Evolutionary conservation across 2,113 vertebrate genomes (phyloP).

Genomic region (Gobius niger): DNA sequence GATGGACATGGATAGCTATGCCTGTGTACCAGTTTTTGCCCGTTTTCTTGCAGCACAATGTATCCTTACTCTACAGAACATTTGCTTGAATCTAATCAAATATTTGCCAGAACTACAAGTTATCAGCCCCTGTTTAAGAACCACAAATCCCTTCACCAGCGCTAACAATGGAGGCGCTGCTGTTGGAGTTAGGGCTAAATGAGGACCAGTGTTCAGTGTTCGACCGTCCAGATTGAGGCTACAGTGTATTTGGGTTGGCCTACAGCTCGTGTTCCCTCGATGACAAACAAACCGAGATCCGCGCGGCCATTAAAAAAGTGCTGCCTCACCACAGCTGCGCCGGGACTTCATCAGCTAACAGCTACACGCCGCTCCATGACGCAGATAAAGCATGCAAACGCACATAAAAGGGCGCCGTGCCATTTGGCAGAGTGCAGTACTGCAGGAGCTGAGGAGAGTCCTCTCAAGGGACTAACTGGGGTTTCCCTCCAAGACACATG

Average conservation of each 20-base stretch:
- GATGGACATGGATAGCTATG: no score
- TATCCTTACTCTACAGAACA: no score
- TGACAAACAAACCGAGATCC: conserved; percentile 49
- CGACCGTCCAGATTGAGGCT: conserved; percentile 58
- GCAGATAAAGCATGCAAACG: conserved; percentile 43
- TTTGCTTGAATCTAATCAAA: no score
- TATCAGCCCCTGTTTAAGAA: no score
- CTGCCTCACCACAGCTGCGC: conserved; percentile 43
- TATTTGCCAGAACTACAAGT: no score
- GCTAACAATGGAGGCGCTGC: conserved; percentile 50
- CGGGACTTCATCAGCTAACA: conserved; percentile 53
- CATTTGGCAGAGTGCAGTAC: conserved; percentile 58
- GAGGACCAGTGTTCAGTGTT: conserved; percentile 53
- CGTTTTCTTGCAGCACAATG: no score
- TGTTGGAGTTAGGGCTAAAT: conserved; percentile 54
- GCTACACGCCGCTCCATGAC: conserved; percentile 14
- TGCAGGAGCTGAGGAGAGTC: conserved; percentile 36
- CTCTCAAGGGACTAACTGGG: conserved; percentile 34
- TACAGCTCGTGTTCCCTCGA: conserved; percentile 21
- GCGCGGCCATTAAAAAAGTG: conserved; percentile 51
- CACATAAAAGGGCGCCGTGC: conserved; percentile 55
- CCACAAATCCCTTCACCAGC: conserved; percentile 43
- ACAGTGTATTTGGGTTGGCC: conserved; percentile 47
- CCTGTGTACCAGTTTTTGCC: no score
- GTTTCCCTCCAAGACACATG: conserved; percentile 34